Conservation (phyloP, 2,888 invertebrate species). For the Pristionchus entomophagus region DNA sequence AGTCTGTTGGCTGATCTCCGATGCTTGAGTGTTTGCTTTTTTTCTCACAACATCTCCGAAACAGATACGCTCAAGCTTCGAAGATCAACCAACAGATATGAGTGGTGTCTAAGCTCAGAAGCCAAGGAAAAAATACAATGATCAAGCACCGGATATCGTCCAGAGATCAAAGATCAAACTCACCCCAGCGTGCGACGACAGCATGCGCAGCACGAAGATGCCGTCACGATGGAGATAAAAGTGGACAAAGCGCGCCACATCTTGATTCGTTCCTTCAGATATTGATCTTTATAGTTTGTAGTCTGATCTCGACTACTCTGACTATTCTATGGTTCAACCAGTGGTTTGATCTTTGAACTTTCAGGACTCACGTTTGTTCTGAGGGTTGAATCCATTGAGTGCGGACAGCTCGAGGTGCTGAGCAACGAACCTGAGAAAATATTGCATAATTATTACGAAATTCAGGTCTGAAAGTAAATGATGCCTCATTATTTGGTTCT, state of each 20-base stretch:
- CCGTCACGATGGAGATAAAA: conserved; percentile 72
- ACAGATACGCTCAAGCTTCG: too few species aligned
- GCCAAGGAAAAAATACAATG: neutral
- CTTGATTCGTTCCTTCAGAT: conserved; percentile 37
- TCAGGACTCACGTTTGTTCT: conserved; percentile 47
- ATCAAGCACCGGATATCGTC: neutral
- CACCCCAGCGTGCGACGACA: conserved; percentile 62
- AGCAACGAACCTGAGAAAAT: conserved; percentile 59
- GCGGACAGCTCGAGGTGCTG: conserved; percentile 69
- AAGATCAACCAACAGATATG: too few species aligned
- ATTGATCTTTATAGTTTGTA: neutral
- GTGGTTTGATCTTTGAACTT: neutral
- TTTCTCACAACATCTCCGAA: too few species aligned
- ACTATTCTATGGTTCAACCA: neutral
- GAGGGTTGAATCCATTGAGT: conserved; percentile 56
- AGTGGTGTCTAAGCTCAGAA: neutral
- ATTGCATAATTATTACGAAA: neutral
- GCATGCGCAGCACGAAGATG: conserved; percentile 74
- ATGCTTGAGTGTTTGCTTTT: too few species aligned
- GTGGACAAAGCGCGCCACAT: conserved; percentile 67
- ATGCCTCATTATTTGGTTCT: neutral
- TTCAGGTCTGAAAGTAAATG: neutral
- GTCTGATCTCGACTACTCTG: neutral
- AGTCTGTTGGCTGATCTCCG: too few species aligned
- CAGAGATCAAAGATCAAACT: neutral